phyloP scores from a whole-genome alignment of 2,888 invertebrate genomes.

The Empis stercorea region DNA sequence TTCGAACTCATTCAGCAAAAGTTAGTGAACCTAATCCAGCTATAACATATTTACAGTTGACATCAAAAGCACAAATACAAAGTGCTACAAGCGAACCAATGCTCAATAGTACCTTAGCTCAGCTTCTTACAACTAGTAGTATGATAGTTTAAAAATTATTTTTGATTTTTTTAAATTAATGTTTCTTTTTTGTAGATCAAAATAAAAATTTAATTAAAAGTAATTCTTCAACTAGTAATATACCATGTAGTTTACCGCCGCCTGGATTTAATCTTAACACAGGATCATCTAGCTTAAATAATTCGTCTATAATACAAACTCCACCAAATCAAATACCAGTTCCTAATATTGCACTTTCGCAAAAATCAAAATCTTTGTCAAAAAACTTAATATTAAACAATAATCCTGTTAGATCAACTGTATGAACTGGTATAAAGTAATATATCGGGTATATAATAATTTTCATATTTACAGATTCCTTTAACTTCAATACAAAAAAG shows the following conservation, averaged over 20 bases:
- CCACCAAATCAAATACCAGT: slow-evolving; percentile 8
- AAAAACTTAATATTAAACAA: slow-evolving; percentile 23
- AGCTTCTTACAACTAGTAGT: slow-evolving; percentile 50
- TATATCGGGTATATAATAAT: background rate
- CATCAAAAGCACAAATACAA: slow-evolving; percentile 46
- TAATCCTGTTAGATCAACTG: slow-evolving; percentile 26
- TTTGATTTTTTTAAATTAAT: background rate
- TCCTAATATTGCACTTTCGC: no score
- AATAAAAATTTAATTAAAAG: background rate
- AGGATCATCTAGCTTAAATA: slow-evolving; percentile 27
- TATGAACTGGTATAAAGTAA: slow-evolving; percentile 5
- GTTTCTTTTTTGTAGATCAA: no score
- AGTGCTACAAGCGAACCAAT: slow-evolving; percentile 67
- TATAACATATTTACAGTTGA: background rate
- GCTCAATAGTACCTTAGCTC: slow-evolving; percentile 66
- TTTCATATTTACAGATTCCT: background rate
- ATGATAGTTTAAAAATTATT: slow-evolving; percentile 1
- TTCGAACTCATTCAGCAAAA: slow-evolving; percentile 17
- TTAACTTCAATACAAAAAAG: background rate
- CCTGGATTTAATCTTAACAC: background rate
- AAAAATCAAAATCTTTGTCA: slow-evolving; percentile 29
- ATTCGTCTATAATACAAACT: slow-evolving; percentile 40
- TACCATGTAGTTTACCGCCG: slow-evolving; percentile 5
- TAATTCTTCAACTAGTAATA: slow-evolving; percentile 3
- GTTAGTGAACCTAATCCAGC: slow-evolving; percentile 15